Evolutionary conservation across 2,888 invertebrate species (phyloP).

Genomic region (Heliconius hortense): DNA sequence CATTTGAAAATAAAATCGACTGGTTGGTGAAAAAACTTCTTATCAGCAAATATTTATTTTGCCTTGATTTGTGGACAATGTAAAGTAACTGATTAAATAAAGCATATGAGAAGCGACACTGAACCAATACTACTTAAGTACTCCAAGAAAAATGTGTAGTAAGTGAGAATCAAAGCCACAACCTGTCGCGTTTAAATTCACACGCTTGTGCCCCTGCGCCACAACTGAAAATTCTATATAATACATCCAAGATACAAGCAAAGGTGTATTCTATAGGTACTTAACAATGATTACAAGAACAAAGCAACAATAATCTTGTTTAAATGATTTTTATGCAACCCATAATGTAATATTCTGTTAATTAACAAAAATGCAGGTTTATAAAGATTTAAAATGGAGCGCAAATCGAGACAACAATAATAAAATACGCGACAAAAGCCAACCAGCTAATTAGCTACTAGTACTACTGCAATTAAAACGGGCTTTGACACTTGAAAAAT

Average conservation of each 20-base stretch:
- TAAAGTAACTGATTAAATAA: not conserved
- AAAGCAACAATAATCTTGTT: not conserved
- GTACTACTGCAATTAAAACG: slow-evolving; percentile 28
- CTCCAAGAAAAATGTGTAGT: no score
- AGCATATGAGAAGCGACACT: no score
- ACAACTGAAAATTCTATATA: no score
- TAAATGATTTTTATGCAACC: not conserved
- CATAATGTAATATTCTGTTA: not conserved
- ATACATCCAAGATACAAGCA: no score
- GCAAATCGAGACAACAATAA: slow-evolving; percentile 27
- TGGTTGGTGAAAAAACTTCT: not conserved
- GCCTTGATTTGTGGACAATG: not conserved
- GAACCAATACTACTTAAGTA: no score
- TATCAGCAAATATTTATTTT: not conserved
- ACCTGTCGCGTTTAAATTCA: no score
- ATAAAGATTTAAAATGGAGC: slow-evolving; percentile 7
- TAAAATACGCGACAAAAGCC: slow-evolving; percentile 29
- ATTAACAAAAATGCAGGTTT: not conserved
- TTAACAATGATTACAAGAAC: not conserved
- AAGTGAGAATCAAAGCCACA: no score
- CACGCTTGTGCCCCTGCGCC: no score
- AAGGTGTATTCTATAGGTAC: no score
- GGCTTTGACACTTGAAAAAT: slow-evolving; percentile 29
- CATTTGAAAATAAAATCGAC: not conserved
- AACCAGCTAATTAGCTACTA: slow-evolving; percentile 32